A percentile compares a stretch with the other conserved stretches of the same genome.
Conservation (phyloP, 2,113 vertebrate species). For the Campylomormyrus tamandua region DNA sequence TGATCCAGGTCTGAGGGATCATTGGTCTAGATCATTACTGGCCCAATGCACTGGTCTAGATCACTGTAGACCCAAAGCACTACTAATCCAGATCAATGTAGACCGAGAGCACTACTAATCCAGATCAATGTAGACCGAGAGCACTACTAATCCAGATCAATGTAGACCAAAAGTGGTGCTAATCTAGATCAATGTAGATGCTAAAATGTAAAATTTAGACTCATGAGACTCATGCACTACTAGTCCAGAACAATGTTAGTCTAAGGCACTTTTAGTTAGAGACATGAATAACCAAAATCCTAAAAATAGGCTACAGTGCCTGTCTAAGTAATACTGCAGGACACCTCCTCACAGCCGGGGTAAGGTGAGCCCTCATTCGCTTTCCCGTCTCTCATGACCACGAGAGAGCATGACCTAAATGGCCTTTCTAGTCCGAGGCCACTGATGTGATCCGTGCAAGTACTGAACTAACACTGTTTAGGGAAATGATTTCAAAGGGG, state of each 20-base stretch:
- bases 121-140: too few relatives aligned
- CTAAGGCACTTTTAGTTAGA: background rate
- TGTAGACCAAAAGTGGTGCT: background rate
- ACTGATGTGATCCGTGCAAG: background rate
- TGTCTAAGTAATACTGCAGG: background rate
- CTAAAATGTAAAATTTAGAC: background rate
- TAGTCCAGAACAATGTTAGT: background rate
- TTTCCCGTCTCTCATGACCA: background rate
- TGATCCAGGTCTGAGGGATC: background rate
- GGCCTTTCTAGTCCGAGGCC: conserved; percentile 10
- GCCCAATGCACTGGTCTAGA: background rate
- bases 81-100: too few relatives aligned
- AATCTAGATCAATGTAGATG: background rate
- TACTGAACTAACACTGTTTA: background rate
- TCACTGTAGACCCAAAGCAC: background rate
- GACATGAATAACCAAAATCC: background rate
- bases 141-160: too few relatives aligned
- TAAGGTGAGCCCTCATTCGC: background rate
- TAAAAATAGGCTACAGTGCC: background rate
- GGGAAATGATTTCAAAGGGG: background rate
- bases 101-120: too few relatives aligned
- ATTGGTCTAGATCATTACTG: background rate
- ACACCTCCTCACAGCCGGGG: background rate
- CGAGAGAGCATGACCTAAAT: background rate
- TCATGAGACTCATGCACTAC: background rate